Percentiles rank a stretch among this genome's conserved stretches.
Conservation (phyloP, 2,113 vertebrate species). For the Zosterops pallidus region DNA sequence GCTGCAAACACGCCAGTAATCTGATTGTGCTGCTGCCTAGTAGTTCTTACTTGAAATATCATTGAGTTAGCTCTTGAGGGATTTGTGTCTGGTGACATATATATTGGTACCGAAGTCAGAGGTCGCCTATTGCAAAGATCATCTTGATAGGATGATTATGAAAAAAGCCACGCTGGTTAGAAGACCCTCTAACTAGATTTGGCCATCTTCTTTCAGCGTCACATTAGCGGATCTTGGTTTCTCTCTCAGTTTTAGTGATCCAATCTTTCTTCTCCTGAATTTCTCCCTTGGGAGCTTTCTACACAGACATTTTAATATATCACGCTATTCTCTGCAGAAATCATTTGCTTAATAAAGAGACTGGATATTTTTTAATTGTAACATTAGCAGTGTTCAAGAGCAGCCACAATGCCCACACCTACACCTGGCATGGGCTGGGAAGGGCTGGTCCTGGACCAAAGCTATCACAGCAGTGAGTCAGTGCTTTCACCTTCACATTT, state of each 20-base stretch:
- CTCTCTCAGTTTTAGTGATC: slow-evolving; percentile 52
- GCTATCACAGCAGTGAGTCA: neutral
- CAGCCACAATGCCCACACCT: neutral
- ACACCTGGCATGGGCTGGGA: rapidly evolving
- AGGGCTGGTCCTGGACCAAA: neutral
- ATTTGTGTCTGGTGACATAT: slow-evolving; percentile 62
- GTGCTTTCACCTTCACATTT: neutral
- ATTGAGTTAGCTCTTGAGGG: slow-evolving; percentile 60
- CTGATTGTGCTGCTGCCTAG: slow-evolving; percentile 15
- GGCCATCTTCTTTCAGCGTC: slow-evolving; percentile 8
- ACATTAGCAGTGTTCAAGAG: neutral
- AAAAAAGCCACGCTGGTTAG: slow-evolving; percentile 35
- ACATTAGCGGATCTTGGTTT: slow-evolving; percentile 32
- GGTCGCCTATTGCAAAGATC: slow-evolving; percentile 39
- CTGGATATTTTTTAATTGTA: slow-evolving; percentile 16
- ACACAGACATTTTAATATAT: slow-evolving; percentile 45
- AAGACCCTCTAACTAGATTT: slow-evolving; percentile 56
- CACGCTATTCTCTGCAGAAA: slow-evolving; percentile 38
- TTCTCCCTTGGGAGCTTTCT: slow-evolving; percentile 46
- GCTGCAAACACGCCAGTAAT: neutral
- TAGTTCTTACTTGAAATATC: slow-evolving; percentile 37
- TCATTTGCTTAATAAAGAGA: slow-evolving; percentile 47
- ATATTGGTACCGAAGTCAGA: slow-evolving; percentile 49
- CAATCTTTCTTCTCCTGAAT: slow-evolving; percentile 54
- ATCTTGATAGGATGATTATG: slow-evolving; percentile 43